phyloP scores from a whole-genome alignment of 2,888 invertebrate genomes.

The Druceiella hillmani region DNA sequence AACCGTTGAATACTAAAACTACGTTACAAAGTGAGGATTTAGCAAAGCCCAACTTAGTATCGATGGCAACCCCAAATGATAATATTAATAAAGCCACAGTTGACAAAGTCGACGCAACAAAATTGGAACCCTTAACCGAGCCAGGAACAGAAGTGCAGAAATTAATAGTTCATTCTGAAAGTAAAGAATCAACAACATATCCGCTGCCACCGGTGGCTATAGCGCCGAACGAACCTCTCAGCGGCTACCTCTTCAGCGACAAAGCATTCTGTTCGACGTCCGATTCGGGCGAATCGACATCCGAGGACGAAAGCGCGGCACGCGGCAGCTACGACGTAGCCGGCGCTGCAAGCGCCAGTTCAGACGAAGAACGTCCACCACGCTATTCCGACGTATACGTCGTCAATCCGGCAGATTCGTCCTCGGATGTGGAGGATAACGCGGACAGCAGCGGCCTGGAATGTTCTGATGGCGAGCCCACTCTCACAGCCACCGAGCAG shows the following conservation, averaged over 20 bases:
- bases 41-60: too few species aligned
- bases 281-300: conserved; percentile 45
- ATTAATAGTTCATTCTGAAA: too few species aligned
- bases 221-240: conserved; percentile 38
- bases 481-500: background rate
- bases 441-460: conserved; percentile 55
- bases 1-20: too few species aligned
- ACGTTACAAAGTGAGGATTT: too few species aligned
- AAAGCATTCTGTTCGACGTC: conserved; percentile 53
- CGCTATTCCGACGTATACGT: conserved; percentile 63
- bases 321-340: conserved; percentile 45
- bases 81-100: too few species aligned
- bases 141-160: too few species aligned
- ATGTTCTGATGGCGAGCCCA: conserved; percentile 57
- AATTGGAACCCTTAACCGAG: too few species aligned
- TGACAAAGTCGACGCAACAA: too few species aligned
- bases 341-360: conserved; percentile 44
- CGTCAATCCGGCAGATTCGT: conserved; percentile 58
- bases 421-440: conserved; percentile 55
- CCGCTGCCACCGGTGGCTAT: conserved; percentile 40
- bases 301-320: conserved; percentile 33
- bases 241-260: too few species aligned
- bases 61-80: too few species aligned
- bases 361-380: conserved; percentile 47
- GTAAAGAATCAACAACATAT: too few species aligned